A percentile compares a stretch with the other conserved stretches of the same genome.
Conservation (phyloP, 53 echinoderm and acorn worm species). For the Antedon mediterranea region DNA sequence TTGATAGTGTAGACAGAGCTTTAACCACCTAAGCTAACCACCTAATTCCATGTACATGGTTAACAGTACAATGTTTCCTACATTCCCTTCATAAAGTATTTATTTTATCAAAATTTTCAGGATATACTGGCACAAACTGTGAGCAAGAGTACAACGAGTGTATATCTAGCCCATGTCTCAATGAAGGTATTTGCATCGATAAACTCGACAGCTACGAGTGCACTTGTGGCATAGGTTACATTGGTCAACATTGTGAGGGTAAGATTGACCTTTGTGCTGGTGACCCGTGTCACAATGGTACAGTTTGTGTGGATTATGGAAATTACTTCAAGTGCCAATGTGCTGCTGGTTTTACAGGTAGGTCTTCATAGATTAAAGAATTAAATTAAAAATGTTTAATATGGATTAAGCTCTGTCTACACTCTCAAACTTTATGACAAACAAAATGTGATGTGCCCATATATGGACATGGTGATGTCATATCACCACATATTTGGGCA, state of each 20-base stretch:
- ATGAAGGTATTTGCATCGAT: conserved; percentile 54
- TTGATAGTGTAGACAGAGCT: too few relatives aligned
- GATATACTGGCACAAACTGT: conserved; percentile 69
- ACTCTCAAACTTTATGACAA: too few relatives aligned
- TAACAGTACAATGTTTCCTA: too few relatives aligned
- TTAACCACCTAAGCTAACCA: too few relatives aligned
- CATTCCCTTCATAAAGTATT: background rate
- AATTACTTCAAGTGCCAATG: conserved; percentile 23
- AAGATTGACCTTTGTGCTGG: conserved; percentile 40
- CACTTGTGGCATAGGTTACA: conserved; percentile 60
- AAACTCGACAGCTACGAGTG: conserved; percentile 53
- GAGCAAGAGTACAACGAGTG: conserved; percentile 74
- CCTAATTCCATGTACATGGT: too few relatives aligned
- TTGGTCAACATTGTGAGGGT: conserved; percentile 33
- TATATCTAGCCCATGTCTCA: conserved; percentile 60
- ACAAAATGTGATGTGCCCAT: too few relatives aligned
- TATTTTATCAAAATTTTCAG: conserved; percentile 5
- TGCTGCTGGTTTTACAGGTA: conserved; percentile 26
- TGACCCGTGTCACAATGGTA: conserved; percentile 31
- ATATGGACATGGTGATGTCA: too few relatives aligned
- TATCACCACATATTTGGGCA: too few relatives aligned
- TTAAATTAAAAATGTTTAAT: too few relatives aligned
- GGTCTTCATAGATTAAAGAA: too few relatives aligned
- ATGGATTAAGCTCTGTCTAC: too few relatives aligned
- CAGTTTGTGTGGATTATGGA: conserved; percentile 27